Conservation (phyloP, 64 coral and sea anemone species). For the Stichodactyla mertensii region DNA sequence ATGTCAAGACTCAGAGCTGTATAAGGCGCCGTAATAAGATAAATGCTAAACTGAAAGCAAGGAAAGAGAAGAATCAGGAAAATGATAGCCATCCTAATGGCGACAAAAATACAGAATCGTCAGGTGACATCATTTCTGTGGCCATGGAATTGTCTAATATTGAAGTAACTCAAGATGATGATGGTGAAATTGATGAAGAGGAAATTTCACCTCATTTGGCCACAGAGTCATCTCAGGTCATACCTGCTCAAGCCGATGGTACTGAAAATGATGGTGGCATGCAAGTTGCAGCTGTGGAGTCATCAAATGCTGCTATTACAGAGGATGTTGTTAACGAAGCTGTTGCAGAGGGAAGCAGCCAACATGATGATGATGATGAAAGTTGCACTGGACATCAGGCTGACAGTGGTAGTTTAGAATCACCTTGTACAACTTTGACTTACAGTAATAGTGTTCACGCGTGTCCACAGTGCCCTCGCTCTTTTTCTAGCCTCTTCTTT, state of each 20-base stretch:
- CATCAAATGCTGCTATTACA: background rate
- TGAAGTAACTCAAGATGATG: background rate
- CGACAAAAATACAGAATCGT: background rate
- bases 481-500: background rate
- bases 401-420: background rate
- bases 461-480: background rate
- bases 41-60: background rate
- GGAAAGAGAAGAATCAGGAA: background rate
- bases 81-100: background rate
- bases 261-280: too few relatives aligned
- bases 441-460: background rate
- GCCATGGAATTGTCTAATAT: background rate
- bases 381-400: background rate
- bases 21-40: background rate
- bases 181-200: background rate
- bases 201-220: background rate
- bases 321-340: background rate
- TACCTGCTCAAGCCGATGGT: background rate
- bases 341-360: background rate
- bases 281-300: background rate
- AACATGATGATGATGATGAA: background rate
- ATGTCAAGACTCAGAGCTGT: background rate
- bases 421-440: background rate
- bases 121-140: background rate
- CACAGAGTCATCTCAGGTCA: background rate